phyloP scores from a whole-genome alignment of 2,113 vertebrate genomes.

The Leptobrachium leishanense region DNA sequence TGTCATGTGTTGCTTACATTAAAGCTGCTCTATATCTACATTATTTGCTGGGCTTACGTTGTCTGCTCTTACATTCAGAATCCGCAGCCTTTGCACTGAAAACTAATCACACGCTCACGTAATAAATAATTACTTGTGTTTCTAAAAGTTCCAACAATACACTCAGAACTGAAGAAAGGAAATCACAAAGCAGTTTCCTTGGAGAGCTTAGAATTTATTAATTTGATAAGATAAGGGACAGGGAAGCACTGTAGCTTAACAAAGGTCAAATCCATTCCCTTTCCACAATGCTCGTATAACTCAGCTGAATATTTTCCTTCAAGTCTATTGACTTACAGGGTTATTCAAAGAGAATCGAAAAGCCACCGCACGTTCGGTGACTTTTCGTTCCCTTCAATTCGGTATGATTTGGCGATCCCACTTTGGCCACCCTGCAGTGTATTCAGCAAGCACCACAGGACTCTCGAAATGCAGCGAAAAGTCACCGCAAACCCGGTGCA shows the following conservation, averaged over 20 bases:
- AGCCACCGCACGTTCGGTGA: no score
- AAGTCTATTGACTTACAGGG: background rate
- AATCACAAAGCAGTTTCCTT: slow-evolving; percentile 47
- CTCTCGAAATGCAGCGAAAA: no score
- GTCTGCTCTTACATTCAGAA: background rate
- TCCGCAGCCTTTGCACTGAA: background rate
- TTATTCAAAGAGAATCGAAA: no score
- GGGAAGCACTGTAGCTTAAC: slow-evolving; percentile 45
- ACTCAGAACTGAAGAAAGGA: slow-evolving; percentile 32
- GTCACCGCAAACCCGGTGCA: no score
- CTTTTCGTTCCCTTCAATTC: no score
- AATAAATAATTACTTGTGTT: slow-evolving; percentile 23
- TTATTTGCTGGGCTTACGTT: background rate
- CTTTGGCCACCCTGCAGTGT: no score
- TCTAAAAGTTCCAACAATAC: slow-evolving; percentile 35
- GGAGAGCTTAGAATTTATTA: slow-evolving; percentile 49
- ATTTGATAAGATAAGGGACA: slow-evolving; percentile 48
- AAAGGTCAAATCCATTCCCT: slow-evolving; percentile 44
- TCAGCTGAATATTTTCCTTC: slow-evolving; percentile 22
- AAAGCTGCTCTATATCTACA: background rate
- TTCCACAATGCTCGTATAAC: background rate
- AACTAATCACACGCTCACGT: slow-evolving; percentile 1
- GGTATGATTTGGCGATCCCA: no score
- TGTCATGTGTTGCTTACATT: background rate
- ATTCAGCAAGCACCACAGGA: no score